Conservation (phyloP, 2,888 invertebrate species). For the Lasioglossum leucozonium region DNA sequence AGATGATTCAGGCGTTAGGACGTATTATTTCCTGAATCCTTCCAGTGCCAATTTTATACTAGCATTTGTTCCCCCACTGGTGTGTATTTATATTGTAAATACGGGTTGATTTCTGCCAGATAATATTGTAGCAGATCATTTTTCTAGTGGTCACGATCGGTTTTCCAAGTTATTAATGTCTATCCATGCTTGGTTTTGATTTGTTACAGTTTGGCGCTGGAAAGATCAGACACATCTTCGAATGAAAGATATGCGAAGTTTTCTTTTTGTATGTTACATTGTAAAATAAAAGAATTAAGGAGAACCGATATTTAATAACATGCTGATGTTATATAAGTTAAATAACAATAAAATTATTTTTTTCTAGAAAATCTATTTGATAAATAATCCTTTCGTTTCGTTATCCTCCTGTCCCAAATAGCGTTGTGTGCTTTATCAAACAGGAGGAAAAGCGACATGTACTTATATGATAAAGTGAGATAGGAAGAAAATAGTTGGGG, state of each 20-base stretch:
- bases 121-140: background rate
- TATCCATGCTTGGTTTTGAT: background rate
- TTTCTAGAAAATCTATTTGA: conserved; percentile 46
- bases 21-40: conserved; percentile 29
- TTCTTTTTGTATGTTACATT: conserved; percentile 36
- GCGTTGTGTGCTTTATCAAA: background rate
- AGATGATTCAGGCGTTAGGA: background rate
- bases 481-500: background rate
- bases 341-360: conserved; percentile 59
- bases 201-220: conserved; percentile 23
- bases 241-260: conserved; percentile 4
- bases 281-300: conserved; percentile 48
- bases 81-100: conserved; percentile 43
- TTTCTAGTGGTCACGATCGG: background rate
- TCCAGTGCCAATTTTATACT: conserved; percentile 37
- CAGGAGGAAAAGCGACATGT: background rate
- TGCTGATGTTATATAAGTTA: conserved; percentile 52
- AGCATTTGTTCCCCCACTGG: conserved; percentile 9
- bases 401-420: background rate
- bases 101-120: background rate
- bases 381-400: background rate
- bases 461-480: background rate
- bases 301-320: conserved; percentile 56
- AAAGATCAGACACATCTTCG: conserved; percentile 24
- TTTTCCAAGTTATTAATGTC: conserved; percentile 22